These are phyloP conservation scores for Formica exsecta DNA, from an alignment of 1,140 invertebrate genomes.

Conservation along the genomic window DNA sequence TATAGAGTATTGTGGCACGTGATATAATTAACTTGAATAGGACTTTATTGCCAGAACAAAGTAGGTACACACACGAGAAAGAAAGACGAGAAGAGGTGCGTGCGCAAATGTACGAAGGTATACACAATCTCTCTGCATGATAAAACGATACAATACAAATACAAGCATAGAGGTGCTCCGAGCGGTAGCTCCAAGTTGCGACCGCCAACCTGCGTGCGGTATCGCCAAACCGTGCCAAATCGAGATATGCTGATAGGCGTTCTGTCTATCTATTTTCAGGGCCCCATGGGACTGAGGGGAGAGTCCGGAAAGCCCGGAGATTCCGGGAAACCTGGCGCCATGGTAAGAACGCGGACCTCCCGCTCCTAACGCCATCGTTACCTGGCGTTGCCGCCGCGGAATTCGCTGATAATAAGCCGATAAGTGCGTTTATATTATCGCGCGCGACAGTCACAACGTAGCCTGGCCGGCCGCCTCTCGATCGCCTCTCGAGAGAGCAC, in stretches of 20 bases:
- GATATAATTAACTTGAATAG: conserved; percentile 46
- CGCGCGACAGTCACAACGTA: conserved; percentile 42
- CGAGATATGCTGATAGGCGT: conserved; percentile 37
- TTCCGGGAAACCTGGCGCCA: conserved; percentile 91
- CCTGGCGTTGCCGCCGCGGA: conserved; percentile 80
- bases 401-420: conserved; percentile 78
- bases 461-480: conserved; percentile 59
- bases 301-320: conserved; percentile 92
- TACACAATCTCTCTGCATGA: conserved; percentile 49
- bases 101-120: conserved; percentile 39
- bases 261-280: conserved; percentile 87
- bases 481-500: conserved; percentile 63
- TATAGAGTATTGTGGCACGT: conserved; percentile 16
- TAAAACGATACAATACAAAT: conserved; percentile 24
- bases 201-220: conserved; percentile 6
- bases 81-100: conserved; percentile 21
- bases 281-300: conserved; percentile 95
- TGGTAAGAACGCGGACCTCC: conserved; percentile 90
- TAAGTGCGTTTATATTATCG: conserved; percentile 71
- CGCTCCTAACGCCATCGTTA: conserved; percentile 85
- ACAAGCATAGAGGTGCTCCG: conserved; percentile 14
- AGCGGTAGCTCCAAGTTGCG: not conserved
- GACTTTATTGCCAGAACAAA: conserved; percentile 55
- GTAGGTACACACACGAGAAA: conserved; percentile 58
- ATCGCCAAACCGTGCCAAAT: conserved; percentile 23